phyloP scores from a whole-genome alignment of 37 sponge, comb jelly and placozoan species.

The Ephydatia muelleri region DNA sequence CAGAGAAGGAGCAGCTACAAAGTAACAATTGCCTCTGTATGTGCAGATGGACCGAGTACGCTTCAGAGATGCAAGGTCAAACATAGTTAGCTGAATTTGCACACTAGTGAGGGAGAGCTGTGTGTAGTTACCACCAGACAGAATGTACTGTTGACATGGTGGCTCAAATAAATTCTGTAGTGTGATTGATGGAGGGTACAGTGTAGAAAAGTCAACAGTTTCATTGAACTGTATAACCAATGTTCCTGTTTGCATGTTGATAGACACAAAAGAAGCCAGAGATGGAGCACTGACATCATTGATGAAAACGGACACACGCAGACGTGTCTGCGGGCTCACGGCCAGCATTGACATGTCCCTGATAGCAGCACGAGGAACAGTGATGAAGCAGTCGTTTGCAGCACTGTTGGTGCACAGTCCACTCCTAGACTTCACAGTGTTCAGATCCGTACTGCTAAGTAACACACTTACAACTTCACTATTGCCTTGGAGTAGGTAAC shows the following conservation, averaged over 20 bases:
- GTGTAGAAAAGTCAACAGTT: conserved; percentile 52
- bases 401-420: conserved; percentile 50
- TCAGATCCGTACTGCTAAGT: conserved; percentile 68
- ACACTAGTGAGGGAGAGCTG: conserved; percentile 45
- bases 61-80: conserved; percentile 73
- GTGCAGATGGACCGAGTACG: conserved; percentile 62
- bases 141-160: conserved; percentile 42
- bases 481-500: conserved; percentile 22
- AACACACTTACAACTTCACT: conserved; percentile 34
- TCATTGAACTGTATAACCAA: conserved; percentile 77
- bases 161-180: conserved; percentile 83
- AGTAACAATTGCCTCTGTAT: conserved; percentile 83
- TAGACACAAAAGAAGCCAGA: conserved; percentile 59
- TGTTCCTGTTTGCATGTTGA: conserved; percentile 78
- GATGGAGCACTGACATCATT: conserved; percentile 76
- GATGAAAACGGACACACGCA: conserved; percentile 30
- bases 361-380: conserved; percentile 50
- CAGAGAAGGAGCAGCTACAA: conserved; percentile 40
- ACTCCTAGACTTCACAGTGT: conserved; percentile 61
- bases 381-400: conserved; percentile 60
- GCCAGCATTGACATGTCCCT: conserved; percentile 61
- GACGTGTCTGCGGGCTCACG: conserved; percentile 34
- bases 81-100: conserved; percentile 50
- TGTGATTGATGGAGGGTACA: conserved; percentile 58
- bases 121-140: conserved; percentile 62